Conservation (phyloP, 2,797 vertebrate genomes). For the Delichon dasypus region DNA sequence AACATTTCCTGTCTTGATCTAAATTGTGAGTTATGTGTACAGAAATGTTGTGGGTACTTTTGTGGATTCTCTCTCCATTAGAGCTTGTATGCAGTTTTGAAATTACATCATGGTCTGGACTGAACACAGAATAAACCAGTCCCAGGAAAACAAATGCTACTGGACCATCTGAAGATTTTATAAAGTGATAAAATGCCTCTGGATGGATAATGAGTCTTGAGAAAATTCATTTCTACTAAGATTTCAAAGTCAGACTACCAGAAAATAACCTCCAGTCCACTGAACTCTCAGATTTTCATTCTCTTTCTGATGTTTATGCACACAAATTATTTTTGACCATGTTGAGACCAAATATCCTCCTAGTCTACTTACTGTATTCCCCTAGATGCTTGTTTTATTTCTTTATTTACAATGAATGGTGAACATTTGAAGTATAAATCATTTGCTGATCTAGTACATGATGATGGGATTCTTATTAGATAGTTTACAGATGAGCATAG, state of each 20-base stretch:
- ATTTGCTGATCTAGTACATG: not conserved
- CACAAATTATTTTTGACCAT: constrained; percentile 1
- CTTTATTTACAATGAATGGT: not conserved
- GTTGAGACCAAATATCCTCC: not conserved
- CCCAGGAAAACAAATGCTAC: constrained; percentile 18
- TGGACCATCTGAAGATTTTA: constrained; percentile 13
- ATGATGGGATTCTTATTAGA: not conserved
- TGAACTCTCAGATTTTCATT: not conserved
- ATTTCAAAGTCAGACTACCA: not conserved
- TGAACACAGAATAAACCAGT: not conserved
- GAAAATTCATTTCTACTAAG: constrained; percentile 2
- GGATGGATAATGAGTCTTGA: constrained; percentile 11
- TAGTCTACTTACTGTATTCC: not conserved
- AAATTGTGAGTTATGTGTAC: constrained; percentile 25
- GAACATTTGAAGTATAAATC: not conserved
- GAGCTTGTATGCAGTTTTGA: not conserved
- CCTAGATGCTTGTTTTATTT: not conserved
- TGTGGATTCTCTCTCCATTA: constrained; percentile 33
- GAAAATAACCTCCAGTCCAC: not conserved
- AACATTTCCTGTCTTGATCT: constrained; percentile 50
- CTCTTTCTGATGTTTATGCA: not conserved
- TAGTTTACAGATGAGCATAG: not conserved
- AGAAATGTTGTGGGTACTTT: constrained; percentile 45
- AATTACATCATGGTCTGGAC: constrained; percentile 34
- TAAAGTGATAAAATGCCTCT: constrained; percentile 20